Evolutionary conservation across 2,888 invertebrate genomes (phyloP).

Genomic region (Xanthia icteritia): DNA sequence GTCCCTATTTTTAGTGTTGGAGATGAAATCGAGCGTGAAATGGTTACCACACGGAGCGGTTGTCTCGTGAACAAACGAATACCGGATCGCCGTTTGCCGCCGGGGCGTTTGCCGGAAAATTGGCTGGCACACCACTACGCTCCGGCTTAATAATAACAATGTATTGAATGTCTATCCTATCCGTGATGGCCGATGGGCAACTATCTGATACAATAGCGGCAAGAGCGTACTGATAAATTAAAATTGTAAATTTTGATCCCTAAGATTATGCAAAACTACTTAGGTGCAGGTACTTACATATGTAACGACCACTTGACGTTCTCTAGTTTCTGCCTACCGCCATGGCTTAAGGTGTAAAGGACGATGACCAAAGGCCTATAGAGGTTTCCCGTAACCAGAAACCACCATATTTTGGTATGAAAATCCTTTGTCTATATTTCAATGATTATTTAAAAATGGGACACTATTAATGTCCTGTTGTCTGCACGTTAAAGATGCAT

Average conservation of each 20-base stretch:
- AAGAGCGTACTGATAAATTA: neutral
- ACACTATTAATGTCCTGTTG: neutral
- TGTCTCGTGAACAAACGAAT: constrained; percentile 88
- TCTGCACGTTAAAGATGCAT: neutral
- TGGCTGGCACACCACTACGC: constrained; percentile 78
- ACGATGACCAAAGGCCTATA: neutral
- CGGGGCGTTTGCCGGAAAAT: constrained; percentile 87
- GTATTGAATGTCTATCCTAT: constrained; percentile 64
- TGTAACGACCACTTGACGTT: neutral
- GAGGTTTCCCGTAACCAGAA: neutral
- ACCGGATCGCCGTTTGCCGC: constrained; percentile 75
- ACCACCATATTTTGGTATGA: neutral
- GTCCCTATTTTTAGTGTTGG: constrained; percentile 83
- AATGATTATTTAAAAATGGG: neutral
- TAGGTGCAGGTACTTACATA: neutral
- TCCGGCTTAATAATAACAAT: constrained; percentile 71
- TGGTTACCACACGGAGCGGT: constrained; percentile 86
- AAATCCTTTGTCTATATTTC: neutral
- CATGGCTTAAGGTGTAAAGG: neutral
- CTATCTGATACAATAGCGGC: constrained; percentile 42
- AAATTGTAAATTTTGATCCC: neutral
- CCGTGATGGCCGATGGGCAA: constrained; percentile 51
- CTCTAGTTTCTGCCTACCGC: neutral
- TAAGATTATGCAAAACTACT: neutral
- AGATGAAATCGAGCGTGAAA: constrained; percentile 88